These are phyloP conservation scores for Aegotheles bennettii DNA, from an alignment of 2,113 vertebrate species.

Conservation along the genomic window DNA sequence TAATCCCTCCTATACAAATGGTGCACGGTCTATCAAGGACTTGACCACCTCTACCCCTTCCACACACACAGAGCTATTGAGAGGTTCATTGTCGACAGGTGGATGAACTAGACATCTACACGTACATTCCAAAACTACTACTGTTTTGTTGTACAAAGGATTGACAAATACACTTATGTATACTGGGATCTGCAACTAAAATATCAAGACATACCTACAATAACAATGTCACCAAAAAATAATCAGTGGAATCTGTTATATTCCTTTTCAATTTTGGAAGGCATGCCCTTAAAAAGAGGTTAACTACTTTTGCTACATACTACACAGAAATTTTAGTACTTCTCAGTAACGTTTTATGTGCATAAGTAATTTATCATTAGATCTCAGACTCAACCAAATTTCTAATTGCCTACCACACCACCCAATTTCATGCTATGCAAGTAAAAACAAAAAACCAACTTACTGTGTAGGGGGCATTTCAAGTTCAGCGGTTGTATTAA, in stretches of 20 bases:
- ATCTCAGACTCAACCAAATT: not conserved
- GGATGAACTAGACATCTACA: not conserved
- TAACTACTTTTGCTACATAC: not conserved
- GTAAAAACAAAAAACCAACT: conserved; percentile 42
- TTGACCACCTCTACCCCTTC: not conserved
- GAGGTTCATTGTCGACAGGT: not conserved
- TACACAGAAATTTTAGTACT: not conserved
- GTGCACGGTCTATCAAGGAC: not conserved
- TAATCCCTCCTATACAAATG: not conserved
- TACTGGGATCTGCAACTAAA: not conserved
- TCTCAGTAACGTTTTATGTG: not conserved
- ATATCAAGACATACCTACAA: not conserved
- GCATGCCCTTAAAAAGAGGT: not conserved
- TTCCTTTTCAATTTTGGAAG: not conserved
- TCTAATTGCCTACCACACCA: not conserved
- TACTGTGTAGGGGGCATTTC: not conserved
- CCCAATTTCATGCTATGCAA: conserved; percentile 28
- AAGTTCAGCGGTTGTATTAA: conserved; percentile 37
- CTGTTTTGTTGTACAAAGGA: not conserved
- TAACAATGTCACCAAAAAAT: not conserved
- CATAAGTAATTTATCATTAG: not conserved
- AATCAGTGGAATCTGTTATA: accelerated
- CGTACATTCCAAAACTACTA: not conserved
- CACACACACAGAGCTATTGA: not conserved
- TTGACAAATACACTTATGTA: not conserved